These are phyloP conservation scores for Anolis apletophallus DNA, from an alignment of 2,797 vertebrate species.

Conservation along the genomic window DNA sequence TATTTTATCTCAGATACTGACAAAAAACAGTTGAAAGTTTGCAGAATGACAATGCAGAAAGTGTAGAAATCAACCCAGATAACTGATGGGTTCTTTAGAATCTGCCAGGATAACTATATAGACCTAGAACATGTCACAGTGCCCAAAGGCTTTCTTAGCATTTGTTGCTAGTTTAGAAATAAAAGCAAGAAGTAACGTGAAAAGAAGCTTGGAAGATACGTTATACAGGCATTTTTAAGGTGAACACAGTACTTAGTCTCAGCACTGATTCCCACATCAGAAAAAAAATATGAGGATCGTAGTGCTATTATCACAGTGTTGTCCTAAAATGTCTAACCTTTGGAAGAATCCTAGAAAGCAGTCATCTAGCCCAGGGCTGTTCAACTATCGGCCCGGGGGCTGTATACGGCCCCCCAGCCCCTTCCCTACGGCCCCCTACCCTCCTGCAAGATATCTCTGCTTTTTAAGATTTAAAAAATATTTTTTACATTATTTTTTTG, in stretches of 20 bases:
- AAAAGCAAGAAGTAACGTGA: neutral
- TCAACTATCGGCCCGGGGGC: too few species aligned
- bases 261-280: neutral
- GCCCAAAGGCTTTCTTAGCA: neutral
- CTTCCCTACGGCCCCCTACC: too few species aligned
- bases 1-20: neutral
- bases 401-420: too few species aligned
- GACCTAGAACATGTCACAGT: neutral
- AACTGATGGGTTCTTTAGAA: too few species aligned
- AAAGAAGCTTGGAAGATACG: neutral
- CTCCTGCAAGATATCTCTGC: too few species aligned
- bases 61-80: too few species aligned
- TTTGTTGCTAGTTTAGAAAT: neutral
- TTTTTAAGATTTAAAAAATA: too few species aligned
- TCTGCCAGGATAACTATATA: neutral
- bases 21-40: neutral
- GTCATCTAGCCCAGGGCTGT: too few species aligned
- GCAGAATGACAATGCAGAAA: neutral
- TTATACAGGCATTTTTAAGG: neutral
- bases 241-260: neutral
- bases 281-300: neutral
- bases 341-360: neutral
- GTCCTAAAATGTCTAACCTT: neutral
- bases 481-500: too few species aligned
- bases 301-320: neutral